phyloP scores from a whole-genome alignment of 1,140 invertebrate genomes.

The Drosophila hydei region DNA sequence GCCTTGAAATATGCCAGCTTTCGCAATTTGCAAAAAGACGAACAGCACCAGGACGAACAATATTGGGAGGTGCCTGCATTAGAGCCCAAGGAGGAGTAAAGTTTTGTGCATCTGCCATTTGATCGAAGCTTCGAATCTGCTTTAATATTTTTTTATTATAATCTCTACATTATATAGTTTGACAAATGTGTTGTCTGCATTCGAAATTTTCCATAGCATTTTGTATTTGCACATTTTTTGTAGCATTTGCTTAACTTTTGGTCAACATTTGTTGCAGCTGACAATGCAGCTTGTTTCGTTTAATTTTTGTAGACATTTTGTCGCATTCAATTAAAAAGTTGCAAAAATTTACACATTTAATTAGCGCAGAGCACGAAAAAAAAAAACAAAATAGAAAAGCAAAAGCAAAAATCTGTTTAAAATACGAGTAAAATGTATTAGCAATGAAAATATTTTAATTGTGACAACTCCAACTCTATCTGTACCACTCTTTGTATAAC shows the following conservation, averaged over 20 bases:
- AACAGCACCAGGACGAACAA: slow-evolving; percentile 85
- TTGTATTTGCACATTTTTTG: slow-evolving; percentile 4
- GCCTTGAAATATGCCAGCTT: slow-evolving; percentile 84
- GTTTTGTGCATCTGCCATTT: slow-evolving; percentile 38
- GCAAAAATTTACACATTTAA: slow-evolving; percentile 78
- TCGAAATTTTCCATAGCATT: background rate
- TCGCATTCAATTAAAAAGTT: slow-evolving; percentile 79
- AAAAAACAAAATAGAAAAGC: slow-evolving; percentile 25
- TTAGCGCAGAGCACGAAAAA: slow-evolving; percentile 61
- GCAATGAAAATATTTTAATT: slow-evolving; percentile 80
- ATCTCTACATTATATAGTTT: slow-evolving; percentile 11
- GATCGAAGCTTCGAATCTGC: slow-evolving; percentile 42
- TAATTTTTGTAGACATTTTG: slow-evolving; percentile 77
- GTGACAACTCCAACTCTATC: slow-evolving; percentile 43
- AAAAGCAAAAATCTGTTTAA: slow-evolving; percentile 36
- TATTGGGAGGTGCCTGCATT: slow-evolving; percentile 85
- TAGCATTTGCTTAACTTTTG: slow-evolving; percentile 32
- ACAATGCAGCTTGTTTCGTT: slow-evolving; percentile 49
- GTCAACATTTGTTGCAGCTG: slow-evolving; percentile 24
- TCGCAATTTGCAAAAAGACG: slow-evolving; percentile 84
- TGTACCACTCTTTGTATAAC: background rate
- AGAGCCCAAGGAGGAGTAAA: slow-evolving; percentile 79
- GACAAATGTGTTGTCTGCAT: slow-evolving; percentile 15
- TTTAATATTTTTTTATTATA: slow-evolving; percentile 28
- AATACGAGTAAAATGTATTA: slow-evolving; percentile 67